A percentile compares a stretch with the other conserved stretches of the same genome.
These are phyloP conservation scores for Triops cancriformis DNA, from an alignment of 1,140 invertebrate species.

Conservation along the genomic window DNA sequence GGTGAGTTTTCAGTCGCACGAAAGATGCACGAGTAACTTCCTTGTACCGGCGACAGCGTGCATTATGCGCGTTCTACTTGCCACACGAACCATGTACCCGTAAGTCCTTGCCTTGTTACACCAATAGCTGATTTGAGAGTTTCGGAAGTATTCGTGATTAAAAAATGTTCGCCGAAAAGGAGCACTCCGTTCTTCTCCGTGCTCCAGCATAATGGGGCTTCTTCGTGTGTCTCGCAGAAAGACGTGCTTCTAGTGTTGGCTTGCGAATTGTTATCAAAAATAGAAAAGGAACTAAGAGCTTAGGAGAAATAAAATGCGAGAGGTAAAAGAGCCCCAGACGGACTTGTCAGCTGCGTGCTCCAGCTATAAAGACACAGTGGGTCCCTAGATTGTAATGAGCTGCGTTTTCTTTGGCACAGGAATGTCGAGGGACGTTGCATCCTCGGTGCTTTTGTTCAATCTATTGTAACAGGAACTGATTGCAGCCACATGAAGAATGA, in stretches of 20 bases:
- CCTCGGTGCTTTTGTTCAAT: neutral
- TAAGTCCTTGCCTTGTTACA: neutral
- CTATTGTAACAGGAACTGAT: neutral
- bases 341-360: neutral
- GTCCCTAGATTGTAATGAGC: constrained; percentile 3
- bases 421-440: neutral
- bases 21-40: neutral
- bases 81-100: neutral
- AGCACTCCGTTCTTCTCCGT: neutral
- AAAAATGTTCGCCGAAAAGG: neutral
- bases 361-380: neutral
- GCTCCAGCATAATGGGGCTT: constrained; percentile 3
- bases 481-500: neutral
- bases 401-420: neutral
- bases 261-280: neutral
- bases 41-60: neutral
- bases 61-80: neutral
- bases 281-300: neutral
- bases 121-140: neutral
- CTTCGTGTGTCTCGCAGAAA: neutral
- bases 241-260: neutral
- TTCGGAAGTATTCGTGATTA: neutral
- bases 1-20: neutral
- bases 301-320: neutral
- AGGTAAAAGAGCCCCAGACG: neutral